These are phyloP conservation scores for Fringilla coelebs DNA, from an alignment of 2,797 vertebrate genomes.

Conservation along the genomic window DNA sequence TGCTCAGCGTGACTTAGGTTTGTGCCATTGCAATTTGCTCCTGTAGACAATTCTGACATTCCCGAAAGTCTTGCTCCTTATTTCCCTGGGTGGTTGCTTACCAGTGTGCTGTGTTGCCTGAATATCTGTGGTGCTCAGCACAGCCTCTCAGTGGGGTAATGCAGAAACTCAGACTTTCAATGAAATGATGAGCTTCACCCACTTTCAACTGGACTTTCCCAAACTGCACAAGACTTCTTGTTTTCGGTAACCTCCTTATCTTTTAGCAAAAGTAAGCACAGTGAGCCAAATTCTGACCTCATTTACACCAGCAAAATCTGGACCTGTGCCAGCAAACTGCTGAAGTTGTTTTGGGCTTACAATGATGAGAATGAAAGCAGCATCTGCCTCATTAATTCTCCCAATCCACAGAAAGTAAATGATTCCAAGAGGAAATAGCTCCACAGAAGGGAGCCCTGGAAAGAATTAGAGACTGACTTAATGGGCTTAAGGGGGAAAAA, in stretches of 20 bases:
- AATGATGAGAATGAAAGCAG: constrained; percentile 58
- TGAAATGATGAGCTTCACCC: background rate
- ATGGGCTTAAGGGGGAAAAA: constrained; percentile 70
- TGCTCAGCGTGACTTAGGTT: background rate
- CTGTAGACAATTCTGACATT: accelerated
- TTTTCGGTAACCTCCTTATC: background rate
- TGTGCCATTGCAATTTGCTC: background rate
- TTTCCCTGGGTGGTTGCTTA: background rate
- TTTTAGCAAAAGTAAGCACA: constrained; percentile 29
- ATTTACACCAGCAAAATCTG: constrained; percentile 38
- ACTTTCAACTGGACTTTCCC: background rate
- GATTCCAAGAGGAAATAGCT: constrained; percentile 73
- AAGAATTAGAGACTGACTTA: constrained; percentile 68
- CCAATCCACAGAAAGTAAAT: constrained; percentile 62
- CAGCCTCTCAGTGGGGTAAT: background rate
- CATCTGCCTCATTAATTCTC: constrained; percentile 66
- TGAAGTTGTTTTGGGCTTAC: constrained; percentile 52
- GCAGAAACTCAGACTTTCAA: background rate
- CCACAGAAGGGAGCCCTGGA: constrained; percentile 69
- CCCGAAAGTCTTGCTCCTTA: background rate
- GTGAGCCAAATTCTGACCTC: constrained; percentile 43
- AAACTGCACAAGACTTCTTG: background rate
- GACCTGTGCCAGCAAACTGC: constrained; percentile 8
- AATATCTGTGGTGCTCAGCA: background rate
- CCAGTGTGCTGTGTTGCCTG: background rate